phyloP scores from a whole-genome alignment of 2,888 invertebrate genomes.

The Harpalus rufipes region DNA sequence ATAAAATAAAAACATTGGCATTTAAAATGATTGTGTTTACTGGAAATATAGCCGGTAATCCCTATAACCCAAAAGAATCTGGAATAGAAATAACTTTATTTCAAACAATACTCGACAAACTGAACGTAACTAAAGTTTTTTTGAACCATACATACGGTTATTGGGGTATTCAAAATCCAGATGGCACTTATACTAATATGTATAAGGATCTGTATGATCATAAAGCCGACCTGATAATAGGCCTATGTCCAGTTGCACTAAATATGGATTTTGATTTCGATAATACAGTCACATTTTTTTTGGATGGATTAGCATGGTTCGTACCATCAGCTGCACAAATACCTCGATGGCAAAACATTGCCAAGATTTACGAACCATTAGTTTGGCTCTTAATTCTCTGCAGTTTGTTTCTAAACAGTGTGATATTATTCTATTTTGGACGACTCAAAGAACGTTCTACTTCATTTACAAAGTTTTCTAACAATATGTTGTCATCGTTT shows the following conservation, averaged over 20 bases:
- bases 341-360: no score
- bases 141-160: background rate
- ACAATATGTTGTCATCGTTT: no score
- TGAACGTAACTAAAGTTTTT: conserved; percentile 13
- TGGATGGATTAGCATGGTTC: no score
- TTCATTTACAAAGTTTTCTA: conserved; percentile 3
- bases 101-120: background rate
- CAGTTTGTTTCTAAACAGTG: conserved; percentile 6
- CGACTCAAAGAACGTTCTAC: background rate
- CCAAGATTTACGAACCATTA: no score
- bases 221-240: no score
- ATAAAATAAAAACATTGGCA: conserved; percentile 58
- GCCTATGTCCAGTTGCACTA: no score
- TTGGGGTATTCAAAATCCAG: conserved; percentile 9
- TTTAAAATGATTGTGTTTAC: no score
- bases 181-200: conserved; percentile 29
- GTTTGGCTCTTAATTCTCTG: background rate
- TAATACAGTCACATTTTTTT: no score
- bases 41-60: no score
- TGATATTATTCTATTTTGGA: conserved; percentile 1
- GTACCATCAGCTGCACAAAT: no score
- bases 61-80: background rate
- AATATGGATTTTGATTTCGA: no score
- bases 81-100: conserved; percentile 39
- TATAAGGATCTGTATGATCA: background rate